phyloP scores from a whole-genome alignment of 2,797 vertebrate species.

The Labeo calbasu region DNA sequence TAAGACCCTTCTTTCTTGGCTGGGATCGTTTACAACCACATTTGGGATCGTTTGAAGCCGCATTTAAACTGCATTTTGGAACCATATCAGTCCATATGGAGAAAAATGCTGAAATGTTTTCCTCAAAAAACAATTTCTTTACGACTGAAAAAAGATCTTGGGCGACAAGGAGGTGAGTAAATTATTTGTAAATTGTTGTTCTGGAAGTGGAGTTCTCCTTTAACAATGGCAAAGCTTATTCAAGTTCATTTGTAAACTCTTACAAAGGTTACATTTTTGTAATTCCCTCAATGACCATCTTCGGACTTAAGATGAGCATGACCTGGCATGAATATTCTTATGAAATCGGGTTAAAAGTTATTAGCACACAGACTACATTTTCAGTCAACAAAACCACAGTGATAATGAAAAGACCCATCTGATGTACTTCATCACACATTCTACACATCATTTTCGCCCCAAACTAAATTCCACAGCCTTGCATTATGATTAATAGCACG shows the following conservation, averaged over 20 bases:
- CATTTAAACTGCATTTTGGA: too few species aligned
- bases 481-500: not conserved
- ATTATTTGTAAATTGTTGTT: too few species aligned
- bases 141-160: too few species aligned
- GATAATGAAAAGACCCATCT: not conserved
- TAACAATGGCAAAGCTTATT: not conserved
- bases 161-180: too few species aligned
- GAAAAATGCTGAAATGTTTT: too few species aligned
- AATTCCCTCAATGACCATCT: not conserved
- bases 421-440: constrained; percentile 17
- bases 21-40: too few species aligned
- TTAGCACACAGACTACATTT: not conserved
- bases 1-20: too few species aligned
- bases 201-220: too few species aligned
- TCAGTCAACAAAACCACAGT: not conserved
- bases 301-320: not conserved
- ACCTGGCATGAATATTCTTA: constrained; percentile 4
- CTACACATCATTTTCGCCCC: not conserved
- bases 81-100: too few species aligned
- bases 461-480: constrained; percentile 9
- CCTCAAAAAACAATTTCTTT: too few species aligned
- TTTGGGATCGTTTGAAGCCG: too few species aligned
- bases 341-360: constrained; percentile 40
- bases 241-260: not conserved
- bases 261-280: constrained; percentile 12